Conservation (phyloP, 2,113 vertebrate species). For the Protomyctophum bolini region DNA sequence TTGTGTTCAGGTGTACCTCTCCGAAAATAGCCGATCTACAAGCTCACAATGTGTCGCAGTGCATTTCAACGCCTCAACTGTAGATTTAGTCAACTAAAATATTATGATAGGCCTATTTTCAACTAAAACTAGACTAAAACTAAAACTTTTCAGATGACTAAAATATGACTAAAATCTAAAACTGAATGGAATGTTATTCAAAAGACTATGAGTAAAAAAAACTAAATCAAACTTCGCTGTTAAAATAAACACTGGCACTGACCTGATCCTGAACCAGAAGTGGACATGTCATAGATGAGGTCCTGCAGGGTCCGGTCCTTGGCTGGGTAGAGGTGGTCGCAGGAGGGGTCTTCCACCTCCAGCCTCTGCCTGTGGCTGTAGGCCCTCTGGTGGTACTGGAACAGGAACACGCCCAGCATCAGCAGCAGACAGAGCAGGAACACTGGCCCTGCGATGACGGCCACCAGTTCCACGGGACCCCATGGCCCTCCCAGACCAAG, state of each 20-base stretch:
- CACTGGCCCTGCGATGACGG: constrained; percentile 87
- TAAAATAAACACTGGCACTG: constrained; percentile 29
- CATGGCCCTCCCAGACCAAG: constrained; percentile 73
- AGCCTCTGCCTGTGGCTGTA: constrained; percentile 92
- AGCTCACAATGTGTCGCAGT: no score
- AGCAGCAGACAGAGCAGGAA: constrained; percentile 89
- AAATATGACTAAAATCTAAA: no score
- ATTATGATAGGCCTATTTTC: no score
- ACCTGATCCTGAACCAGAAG: constrained; percentile 97
- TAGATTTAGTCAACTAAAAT: no score
- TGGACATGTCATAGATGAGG: constrained; percentile 95
- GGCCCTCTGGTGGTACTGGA: constrained; percentile 89
- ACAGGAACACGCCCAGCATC: constrained; percentile 86
- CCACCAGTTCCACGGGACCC: constrained; percentile 92
- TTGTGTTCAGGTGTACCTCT: no score
- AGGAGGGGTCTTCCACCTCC: constrained; percentile 93
- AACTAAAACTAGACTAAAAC: no score
- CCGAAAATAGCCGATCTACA: no score
- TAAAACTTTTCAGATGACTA: no score
- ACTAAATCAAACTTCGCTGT: no score
- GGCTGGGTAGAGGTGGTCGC: constrained; percentile 91
- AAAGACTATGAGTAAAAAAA: no score
- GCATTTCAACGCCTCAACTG: no score
- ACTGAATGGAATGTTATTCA: no score
- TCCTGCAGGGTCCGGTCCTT: constrained; percentile 96